A percentile compares a stretch with the other conserved stretches of the same genome.
Conservation (phyloP, 2,113 vertebrate species). For the Oreochromis tanganicae region DNA sequence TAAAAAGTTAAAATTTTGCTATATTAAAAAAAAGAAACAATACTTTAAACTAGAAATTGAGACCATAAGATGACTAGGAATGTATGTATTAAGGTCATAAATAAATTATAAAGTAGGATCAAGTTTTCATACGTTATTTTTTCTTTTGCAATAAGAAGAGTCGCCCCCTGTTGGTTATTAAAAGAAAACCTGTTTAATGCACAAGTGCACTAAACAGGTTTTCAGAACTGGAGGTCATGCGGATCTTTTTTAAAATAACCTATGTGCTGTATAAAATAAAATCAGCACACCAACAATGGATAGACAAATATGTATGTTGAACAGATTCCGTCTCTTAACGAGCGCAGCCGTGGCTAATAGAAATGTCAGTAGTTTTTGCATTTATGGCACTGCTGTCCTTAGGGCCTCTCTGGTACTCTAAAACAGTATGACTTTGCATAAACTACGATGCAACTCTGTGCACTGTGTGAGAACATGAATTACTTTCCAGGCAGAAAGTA, state of each 20-base stretch:
- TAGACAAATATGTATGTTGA: background rate
- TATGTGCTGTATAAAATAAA: background rate
- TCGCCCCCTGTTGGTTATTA: accelerated
- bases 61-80: background rate
- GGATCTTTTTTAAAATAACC: background rate
- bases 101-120: background rate
- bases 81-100: background rate
- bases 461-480: background rate
- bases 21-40: accelerated
- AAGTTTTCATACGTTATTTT: background rate
- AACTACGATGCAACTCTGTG: background rate
- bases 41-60: background rate
- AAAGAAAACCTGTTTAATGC: background rate
- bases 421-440: background rate
- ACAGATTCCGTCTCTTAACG: accelerated
- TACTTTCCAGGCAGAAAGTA: background rate
- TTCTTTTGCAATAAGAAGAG: background rate
- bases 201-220: background rate
- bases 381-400: background rate
- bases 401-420: background rate
- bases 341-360: background rate
- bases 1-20: background rate
- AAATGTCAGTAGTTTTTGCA: background rate
- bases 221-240: background rate
- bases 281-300: background rate